Base-by-base conservation (phyloP, 1,140 invertebrate genomes). In the Drosophila orena region DNA sequence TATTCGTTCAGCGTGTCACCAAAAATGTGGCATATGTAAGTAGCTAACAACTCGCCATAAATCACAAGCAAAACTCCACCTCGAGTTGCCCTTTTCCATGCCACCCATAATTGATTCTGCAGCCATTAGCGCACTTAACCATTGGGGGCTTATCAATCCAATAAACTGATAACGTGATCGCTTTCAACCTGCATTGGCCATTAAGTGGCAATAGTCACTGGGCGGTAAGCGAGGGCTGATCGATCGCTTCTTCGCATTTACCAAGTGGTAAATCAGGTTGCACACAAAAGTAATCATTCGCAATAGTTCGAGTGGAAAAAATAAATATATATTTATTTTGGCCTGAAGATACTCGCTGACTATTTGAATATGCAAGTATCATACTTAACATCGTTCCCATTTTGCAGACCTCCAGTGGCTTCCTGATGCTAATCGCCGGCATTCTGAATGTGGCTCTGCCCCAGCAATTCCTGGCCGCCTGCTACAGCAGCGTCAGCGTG, bases 1-100 rank as follows among this genome's bases (percentile, higher is more conserved):
- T 69, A 5, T 90, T 88, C 52, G 90, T 91, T 6, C 85, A 90
- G 49, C 61, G 80, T n/a, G 79, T 90, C 50, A 86, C 76, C 34
- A 91, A 91, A 73, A 91, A 91, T 68, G 74, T 91, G 55, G 83
- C 90, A 52, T 90, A 88, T 74, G 90, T 91, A 81, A 84, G 90
- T 91, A 22, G 14, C 10, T 4, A 17, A 12, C 42, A 47, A 30
- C 30, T 30, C 7, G 2, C 7, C 8, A 30, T 30, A 30, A 30
- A 30, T 30, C 30, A 30, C 30, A 12, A 12, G 17, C 34, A 46
- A 40, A 62, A 10, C 47, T 49, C 15, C 14, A 22, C n/a, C 34
- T 53, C 10, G 4, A 8, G 11, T 17, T 2, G 27, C 57, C n/a
- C 60, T 46, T 14, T 53, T 65, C 2, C 38, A 24, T 44, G n/a